Evolutionary conservation across 2,797 vertebrate species (phyloP), one percentile per base, ranked within the genome.

Genomic region (Protonibea diacanthus): DNA sequence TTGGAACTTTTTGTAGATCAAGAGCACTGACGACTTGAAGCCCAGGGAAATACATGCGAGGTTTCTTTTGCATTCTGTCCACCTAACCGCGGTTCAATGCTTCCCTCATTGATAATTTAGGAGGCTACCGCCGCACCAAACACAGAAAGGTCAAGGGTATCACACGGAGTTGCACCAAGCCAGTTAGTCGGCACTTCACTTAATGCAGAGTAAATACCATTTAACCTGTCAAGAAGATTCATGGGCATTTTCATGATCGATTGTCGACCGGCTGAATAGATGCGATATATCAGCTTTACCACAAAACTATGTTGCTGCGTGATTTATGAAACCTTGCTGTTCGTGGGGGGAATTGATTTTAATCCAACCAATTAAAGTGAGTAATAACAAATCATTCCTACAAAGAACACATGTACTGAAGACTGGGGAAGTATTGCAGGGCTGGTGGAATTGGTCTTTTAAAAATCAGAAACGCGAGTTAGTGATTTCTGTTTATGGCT

Each of bases 151-250:
- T 94, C 92, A 91, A 92, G 89, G 91, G 86, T 82, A 89, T 79
- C 87, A 85, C 88, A 27, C 63, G 1, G 84, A 81, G 91, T 88
- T 88, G 90, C 88, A 91, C 82, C 83, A 11, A 91, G 89, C 88
- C 88, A 92, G 91, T 92, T 94, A 92, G 89, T 82, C 78, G 45
- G 85, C 85, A 89, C 92, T 91, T 92, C 89, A 89, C 89, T 93
- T 91, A 91, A 90, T 91, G 86, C 87, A 84, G 89, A 93, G 91
- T 92, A 94, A 95, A 94, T 94, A 94, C 91, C 92, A 88, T 95
- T 94, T 93, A 91, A 89, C 86, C 89, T 91, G 94, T 89, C 94
- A 91, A 83, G 93, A 94, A 94, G 94, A 95, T 94, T 89, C 93
- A 94, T 92, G 90, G 82, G 81, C 87, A 74, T 93, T 93, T 92